phyloP scores from a whole-genome alignment of 2,797 vertebrate genomes.

The Gallinago solitaria region DNA sequence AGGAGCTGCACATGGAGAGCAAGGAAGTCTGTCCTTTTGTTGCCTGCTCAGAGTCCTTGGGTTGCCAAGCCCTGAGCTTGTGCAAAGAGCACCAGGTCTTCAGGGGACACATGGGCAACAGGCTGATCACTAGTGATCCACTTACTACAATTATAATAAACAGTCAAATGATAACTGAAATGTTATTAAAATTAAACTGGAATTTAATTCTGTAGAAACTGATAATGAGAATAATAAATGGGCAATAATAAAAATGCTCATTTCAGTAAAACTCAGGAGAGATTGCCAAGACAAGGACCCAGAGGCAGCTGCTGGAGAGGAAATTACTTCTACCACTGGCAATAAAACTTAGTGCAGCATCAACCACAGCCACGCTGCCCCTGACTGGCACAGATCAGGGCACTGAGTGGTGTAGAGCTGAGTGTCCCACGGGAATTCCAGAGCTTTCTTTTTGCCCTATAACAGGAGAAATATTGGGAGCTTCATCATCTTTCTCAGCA shows the following conservation, averaged over 20 bases:
- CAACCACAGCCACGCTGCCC: background rate
- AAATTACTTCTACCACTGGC: background rate
- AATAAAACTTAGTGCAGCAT: background rate
- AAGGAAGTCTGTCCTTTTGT: background rate
- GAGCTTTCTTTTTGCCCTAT: background rate
- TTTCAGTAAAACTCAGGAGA: background rate
- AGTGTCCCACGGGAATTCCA: background rate
- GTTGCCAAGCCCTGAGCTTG: background rate
- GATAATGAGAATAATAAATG: background rate
- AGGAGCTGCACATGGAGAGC: background rate
- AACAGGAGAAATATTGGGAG: background rate
- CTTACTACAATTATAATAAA: background rate
- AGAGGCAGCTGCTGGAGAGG: background rate
- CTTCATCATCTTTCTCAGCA: background rate
- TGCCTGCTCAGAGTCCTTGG: background rate
- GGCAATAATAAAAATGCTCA: background rate
- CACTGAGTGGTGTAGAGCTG: rapidly evolving
- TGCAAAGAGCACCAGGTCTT: background rate
- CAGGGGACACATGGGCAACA: rapidly evolving
- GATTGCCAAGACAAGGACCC: background rate
- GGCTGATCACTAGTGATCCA: background rate
- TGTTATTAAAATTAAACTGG: background rate
- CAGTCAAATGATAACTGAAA: background rate
- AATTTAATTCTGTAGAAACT: background rate
- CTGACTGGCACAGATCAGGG: background rate